Evolutionary conservation across 1,140 invertebrate genomes (phyloP).

Genomic region (Drosophila baimaii): DNA sequence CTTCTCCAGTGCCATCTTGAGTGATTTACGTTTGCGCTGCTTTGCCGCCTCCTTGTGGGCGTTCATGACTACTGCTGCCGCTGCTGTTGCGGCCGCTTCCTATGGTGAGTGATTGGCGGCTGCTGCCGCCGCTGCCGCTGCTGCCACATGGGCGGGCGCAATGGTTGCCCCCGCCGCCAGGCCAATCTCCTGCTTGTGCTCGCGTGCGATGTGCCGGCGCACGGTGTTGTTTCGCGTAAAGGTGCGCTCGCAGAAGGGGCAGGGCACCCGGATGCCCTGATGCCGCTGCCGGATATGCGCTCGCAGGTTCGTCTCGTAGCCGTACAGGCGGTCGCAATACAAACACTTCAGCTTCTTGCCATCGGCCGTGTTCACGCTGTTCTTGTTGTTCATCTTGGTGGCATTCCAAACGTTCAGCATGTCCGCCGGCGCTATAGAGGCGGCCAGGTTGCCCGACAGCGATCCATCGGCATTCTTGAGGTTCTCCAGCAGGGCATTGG

Average conservation of each 20-base stretch:
- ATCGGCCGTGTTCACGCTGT: slow-evolving; percentile 84
- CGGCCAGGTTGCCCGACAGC: slow-evolving; percentile 75
- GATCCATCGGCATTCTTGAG: slow-evolving; percentile 85
- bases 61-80: slow-evolving; percentile 84
- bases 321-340: slow-evolving; percentile 95
- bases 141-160: slow-evolving; percentile 79
- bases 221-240: slow-evolving; percentile 96
- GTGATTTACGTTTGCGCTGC: slow-evolving; percentile 84
- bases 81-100: slow-evolving; percentile 84
- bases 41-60: slow-evolving; percentile 80
- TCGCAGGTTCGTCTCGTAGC: slow-evolving; percentile 95
- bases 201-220: slow-evolving; percentile 92
- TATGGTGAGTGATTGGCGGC: slow-evolving; percentile 86
- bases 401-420: slow-evolving; percentile 84
- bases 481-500: slow-evolving; percentile 85
- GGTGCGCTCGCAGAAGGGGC: slow-evolving; percentile 94
- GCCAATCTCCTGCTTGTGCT: slow-evolving; percentile 91
- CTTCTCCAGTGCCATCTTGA: slow-evolving; percentile 84
- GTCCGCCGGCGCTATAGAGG: slow-evolving; percentile 82
- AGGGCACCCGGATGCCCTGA: slow-evolving; percentile 94
- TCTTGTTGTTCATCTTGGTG: slow-evolving; percentile 84
- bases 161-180: slow-evolving; percentile 86
- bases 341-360: slow-evolving; percentile 94
- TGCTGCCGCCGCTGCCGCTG: slow-evolving; percentile 78
- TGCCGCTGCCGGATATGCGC: slow-evolving; percentile 95